These are phyloP conservation scores for Microcebus jonahi DNA, from an alignment of 2,113 vertebrate species.

Conservation along the genomic window DNA sequence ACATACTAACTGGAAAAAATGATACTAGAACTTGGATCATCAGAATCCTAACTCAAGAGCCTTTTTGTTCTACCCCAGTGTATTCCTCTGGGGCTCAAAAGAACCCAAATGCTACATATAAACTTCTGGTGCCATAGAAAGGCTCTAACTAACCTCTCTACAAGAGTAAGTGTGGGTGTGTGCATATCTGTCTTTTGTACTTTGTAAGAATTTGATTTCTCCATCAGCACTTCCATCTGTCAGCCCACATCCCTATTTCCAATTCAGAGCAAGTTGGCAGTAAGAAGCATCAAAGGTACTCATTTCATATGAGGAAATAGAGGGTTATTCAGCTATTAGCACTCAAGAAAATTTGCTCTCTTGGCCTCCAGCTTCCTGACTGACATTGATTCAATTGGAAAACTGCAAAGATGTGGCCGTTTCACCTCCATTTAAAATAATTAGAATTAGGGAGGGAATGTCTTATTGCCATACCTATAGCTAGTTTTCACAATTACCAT, in stretches of 20 bases:
- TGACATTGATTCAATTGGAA: conserved; percentile 66
- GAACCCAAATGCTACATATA: background rate
- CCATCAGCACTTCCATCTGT: background rate
- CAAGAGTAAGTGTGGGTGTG: background rate
- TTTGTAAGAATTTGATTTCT: conserved; percentile 17
- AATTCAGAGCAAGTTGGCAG: conserved; percentile 36
- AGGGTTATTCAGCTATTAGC: conserved; percentile 59
- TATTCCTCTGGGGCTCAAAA: background rate
- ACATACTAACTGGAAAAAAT: background rate
- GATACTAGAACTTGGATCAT: background rate
- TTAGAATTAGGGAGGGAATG: conserved; percentile 60
- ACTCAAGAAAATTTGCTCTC: conserved; percentile 58
- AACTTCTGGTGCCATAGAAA: background rate
- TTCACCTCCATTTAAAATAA: conserved; percentile 68
- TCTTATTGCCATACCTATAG: conserved; percentile 32
- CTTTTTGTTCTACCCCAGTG: background rate
- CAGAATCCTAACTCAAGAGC: background rate
- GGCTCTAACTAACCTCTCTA: background rate
- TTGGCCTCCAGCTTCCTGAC: conserved; percentile 53
- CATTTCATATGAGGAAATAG: conserved; percentile 52
- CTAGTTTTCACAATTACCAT: conserved; percentile 58
- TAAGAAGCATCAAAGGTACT: conserved; percentile 49
- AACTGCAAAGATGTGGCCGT: conserved; percentile 45
- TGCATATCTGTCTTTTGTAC: background rate
- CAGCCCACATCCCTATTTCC: background rate